Evolutionary conservation across 2,113 vertebrate genomes (phyloP).

Genomic region (Erpornis zantholeuca): DNA sequence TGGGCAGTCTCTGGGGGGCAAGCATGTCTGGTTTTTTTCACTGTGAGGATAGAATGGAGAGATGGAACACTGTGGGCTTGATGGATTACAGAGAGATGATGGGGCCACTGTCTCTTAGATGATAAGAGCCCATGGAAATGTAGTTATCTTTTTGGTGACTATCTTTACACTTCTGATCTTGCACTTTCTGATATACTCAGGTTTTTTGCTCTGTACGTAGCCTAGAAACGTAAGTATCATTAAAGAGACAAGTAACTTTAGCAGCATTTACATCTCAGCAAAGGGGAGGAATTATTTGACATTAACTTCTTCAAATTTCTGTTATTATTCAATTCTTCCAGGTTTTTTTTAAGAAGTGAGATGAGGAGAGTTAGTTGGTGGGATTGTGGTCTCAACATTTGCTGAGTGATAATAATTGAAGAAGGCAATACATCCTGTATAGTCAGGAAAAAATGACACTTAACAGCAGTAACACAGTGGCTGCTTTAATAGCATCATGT

Average conservation of each 20-base stretch:
- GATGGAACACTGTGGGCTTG: neutral
- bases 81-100: neutral
- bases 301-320: neutral
- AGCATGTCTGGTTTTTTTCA: neutral
- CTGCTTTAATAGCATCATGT: neutral
- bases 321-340: neutral
- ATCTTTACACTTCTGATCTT: neutral
- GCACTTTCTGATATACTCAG: neutral
- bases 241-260: neutral
- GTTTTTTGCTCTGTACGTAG: neutral
- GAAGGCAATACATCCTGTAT: rapidly evolving
- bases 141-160: neutral
- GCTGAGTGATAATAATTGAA: neutral
- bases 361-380: neutral
- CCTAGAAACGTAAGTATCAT: neutral
- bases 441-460: too few relatives aligned
- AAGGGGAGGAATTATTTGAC: neutral
- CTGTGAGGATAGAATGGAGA: neutral
- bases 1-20: neutral
- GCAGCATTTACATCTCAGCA: neutral
- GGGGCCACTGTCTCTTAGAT: rapidly evolving
- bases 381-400: neutral
- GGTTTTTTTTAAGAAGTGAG: neutral
- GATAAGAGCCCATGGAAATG: neutral
- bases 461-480: neutral